Evolutionary conservation across 2,113 vertebrate species (phyloP).

Genomic region (Pedionomus torquatus): DNA sequence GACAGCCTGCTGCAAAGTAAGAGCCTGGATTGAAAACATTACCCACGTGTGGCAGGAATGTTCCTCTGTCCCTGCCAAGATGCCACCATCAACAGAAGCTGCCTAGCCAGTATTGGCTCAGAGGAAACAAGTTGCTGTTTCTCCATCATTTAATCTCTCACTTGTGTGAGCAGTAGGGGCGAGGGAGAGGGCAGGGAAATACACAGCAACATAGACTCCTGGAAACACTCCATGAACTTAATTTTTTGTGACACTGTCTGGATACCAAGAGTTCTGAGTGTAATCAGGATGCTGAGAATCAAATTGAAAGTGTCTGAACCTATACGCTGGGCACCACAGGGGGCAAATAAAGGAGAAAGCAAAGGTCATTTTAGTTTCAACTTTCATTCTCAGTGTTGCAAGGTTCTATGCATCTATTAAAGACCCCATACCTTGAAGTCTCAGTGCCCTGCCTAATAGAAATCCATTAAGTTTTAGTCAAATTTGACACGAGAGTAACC

Average conservation of each 20-base stretch:
- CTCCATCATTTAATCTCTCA: background rate
- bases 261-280: background rate
- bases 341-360: constrained; percentile 8
- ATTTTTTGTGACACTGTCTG: background rate
- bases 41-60: background rate
- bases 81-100: background rate
- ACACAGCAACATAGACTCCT: background rate
- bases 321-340: background rate
- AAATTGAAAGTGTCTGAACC: background rate
- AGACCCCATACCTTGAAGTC: background rate
- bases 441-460: background rate
- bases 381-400: background rate
- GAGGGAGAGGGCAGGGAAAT: background rate
- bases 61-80: constrained; percentile 5
- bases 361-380: background rate
- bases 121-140: background rate
- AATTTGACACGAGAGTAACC: background rate
- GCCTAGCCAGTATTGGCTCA: background rate
- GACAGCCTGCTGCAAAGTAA: background rate
- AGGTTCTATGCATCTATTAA: background rate
- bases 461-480: background rate
- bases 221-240: background rate
- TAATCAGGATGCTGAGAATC: background rate
- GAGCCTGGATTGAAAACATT: constrained; percentile 8
- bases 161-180: fast-evolving